These are phyloP conservation scores for Helogale parvula DNA, from an alignment of 2,113 vertebrate species.

Conservation along the genomic window DNA sequence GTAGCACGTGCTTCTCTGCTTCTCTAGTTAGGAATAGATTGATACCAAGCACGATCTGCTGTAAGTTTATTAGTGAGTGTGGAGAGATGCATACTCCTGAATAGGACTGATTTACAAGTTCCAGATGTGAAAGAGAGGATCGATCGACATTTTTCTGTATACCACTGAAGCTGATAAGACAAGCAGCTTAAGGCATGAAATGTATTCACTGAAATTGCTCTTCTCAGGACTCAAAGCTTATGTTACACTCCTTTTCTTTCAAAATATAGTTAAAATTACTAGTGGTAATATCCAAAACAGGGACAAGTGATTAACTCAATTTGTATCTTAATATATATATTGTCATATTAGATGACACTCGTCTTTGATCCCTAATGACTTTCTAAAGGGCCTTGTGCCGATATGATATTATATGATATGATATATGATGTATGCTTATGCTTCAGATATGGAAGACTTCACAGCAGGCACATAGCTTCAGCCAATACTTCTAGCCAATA, in stretches of 20 bases:
- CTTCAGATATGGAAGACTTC: background rate
- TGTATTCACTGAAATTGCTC: background rate
- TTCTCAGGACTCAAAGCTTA: background rate
- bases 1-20: background rate
- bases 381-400: background rate
- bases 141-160: background rate
- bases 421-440: background rate
- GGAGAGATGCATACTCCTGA: background rate
- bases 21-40: conserved; percentile 30
- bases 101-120: background rate
- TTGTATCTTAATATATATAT: background rate
- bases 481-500: background rate
- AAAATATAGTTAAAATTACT: background rate
- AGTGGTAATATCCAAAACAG: background rate
- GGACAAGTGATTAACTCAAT: conserved; percentile 7
- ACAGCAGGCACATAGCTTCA: background rate
- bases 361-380: background rate
- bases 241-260: background rate
- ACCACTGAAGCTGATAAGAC: background rate
- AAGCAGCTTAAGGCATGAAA: conserved; percentile 16
- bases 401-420: background rate
- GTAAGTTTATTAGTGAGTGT: background rate
- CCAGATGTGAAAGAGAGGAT: conserved; percentile 18
- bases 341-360: background rate
- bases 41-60: conserved; percentile 23